phyloP scores from a whole-genome alignment of 2,113 vertebrate species.

The Amia ocellicauda region DNA sequence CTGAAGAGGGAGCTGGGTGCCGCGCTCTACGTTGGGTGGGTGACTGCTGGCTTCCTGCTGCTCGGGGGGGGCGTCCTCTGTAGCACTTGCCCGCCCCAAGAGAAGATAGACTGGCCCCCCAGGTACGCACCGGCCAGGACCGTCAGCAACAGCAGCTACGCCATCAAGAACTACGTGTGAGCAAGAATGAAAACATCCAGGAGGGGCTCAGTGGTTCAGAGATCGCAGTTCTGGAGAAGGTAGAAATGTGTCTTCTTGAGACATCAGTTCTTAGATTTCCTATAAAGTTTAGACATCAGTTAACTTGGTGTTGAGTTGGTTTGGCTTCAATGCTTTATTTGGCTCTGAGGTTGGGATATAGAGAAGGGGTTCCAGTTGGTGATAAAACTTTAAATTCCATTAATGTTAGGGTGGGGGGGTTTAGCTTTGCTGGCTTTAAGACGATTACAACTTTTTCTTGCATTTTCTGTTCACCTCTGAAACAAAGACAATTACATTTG shows the following conservation, averaged over 20 bases:
- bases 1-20: conserved; percentile 86
- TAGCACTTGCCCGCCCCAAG: conserved; percentile 57
- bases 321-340: too few species aligned
- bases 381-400: too few species aligned
- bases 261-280: background rate
- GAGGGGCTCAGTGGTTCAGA: background rate
- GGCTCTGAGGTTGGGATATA: too few species aligned
- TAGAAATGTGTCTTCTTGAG: background rate
- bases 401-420: too few species aligned
- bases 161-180: conserved; percentile 81
- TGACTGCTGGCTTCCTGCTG: conserved; percentile 72
- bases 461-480: too few species aligned
- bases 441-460: too few species aligned
- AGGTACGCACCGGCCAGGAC: conserved; percentile 57
- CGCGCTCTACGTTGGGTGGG: conserved; percentile 84
- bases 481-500: too few species aligned
- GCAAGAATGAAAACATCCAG: too few species aligned
- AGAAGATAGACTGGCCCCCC: conserved; percentile 37
- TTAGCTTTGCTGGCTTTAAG: too few species aligned
- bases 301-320: background rate
- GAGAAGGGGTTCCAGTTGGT: too few species aligned
- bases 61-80: conserved; percentile 76
- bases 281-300: background rate
- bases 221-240: background rate
- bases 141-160: conserved; percentile 51